phyloP scores from a whole-genome alignment of 2,888 invertebrate genomes.

The Abrostola tripartita region DNA sequence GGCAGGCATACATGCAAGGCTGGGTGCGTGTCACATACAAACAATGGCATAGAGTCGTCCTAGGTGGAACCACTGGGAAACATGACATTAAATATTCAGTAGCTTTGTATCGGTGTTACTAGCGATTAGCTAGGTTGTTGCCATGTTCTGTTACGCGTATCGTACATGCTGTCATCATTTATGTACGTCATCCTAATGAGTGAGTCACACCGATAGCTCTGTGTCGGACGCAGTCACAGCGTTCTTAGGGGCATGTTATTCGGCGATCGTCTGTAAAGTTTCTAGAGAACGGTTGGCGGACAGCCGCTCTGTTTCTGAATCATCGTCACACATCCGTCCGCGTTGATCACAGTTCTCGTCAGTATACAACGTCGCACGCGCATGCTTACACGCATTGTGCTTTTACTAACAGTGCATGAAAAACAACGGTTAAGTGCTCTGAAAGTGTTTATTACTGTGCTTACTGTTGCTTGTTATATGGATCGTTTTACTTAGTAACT shows the following conservation, averaged over 20 bases:
- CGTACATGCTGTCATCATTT: slow-evolving; percentile 51
- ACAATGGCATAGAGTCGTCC: slow-evolving; percentile 15
- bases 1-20: not conserved
- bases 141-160: slow-evolving; percentile 39
- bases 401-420: slow-evolving; percentile 79
- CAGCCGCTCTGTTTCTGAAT: slow-evolving; percentile 73
- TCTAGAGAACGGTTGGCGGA: slow-evolving; percentile 74
- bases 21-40: slow-evolving; percentile 12
- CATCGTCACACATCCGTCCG: slow-evolving; percentile 76
- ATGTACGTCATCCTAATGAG: slow-evolving; percentile 67
- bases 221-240: slow-evolving; percentile 48
- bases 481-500: slow-evolving; percentile 55
- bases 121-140: slow-evolving; percentile 39
- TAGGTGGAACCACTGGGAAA: slow-evolving; percentile 17
- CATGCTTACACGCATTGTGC: slow-evolving; percentile 76
- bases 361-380: slow-evolving; percentile 77
- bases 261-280: slow-evolving; percentile 63
- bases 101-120: slow-evolving; percentile 26
- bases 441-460: slow-evolving; percentile 68
- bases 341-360: slow-evolving; percentile 63
- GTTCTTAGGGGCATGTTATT: slow-evolving; percentile 62
- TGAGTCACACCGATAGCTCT: slow-evolving; percentile 69
- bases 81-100: slow-evolving; percentile 46
- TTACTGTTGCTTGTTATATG: slow-evolving; percentile 53
- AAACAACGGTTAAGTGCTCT: slow-evolving; percentile 73